phyloP scores from a whole-genome alignment of 2,888 invertebrate species.

The Ephialtes manifestator region DNA sequence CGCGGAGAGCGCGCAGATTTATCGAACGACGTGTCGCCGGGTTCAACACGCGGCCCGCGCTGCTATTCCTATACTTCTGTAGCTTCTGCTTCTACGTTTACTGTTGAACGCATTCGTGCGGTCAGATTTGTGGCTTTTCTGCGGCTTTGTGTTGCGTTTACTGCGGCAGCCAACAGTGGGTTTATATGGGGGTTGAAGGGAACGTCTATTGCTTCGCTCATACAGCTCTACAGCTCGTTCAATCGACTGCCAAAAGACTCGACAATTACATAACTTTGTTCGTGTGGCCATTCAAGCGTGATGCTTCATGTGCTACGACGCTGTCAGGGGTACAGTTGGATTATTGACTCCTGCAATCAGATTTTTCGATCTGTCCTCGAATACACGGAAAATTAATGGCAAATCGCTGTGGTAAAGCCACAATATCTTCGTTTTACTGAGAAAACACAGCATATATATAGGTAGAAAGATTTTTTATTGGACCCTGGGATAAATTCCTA shows the following conservation, averaged over 20 bases:
- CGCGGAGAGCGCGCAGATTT: conserved; percentile 77
- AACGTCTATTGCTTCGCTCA: conserved; percentile 2
- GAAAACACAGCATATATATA: background rate
- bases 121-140: conserved; percentile 84
- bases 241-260: conserved; percentile 51
- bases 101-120: conserved; percentile 75
- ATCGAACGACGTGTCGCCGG: conserved; percentile 83
- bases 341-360: conserved; percentile 29
- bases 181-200: conserved; percentile 35
- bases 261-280: conserved; percentile 66
- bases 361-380: conserved; percentile 33
- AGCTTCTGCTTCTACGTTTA: conserved; percentile 26
- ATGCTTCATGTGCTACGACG: conserved; percentile 2
- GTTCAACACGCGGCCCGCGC: conserved; percentile 75
- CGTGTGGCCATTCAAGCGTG: conserved; percentile 44
- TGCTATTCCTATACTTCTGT: conserved; percentile 13
- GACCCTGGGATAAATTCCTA: no score
- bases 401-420: background rate
- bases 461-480: no score
- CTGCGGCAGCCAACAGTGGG: conserved; percentile 2
- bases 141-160: conserved; percentile 76
- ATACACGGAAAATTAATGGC: background rate
- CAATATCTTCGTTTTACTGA: background rate
- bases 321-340: conserved; percentile 2
- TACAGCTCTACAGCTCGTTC: background rate